Evolutionary conservation across 2,888 invertebrate species (phyloP).

Genomic region (Temnothorax ravouxi): DNA sequence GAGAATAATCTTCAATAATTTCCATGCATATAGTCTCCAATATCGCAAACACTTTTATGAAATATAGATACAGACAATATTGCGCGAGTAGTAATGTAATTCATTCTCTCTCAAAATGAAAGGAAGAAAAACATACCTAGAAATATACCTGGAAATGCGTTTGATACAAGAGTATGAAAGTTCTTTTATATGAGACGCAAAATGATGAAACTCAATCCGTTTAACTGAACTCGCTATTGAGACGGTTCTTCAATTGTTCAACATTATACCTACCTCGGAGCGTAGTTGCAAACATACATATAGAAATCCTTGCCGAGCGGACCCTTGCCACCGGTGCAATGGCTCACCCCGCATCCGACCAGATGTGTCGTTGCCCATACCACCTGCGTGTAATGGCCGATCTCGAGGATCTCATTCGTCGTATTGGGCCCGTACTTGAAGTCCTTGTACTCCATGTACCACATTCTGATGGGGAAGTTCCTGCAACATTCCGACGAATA

Average conservation of each 20-base stretch:
- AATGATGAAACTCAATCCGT: not conserved
- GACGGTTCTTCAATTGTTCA: not conserved
- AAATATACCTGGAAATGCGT: not conserved
- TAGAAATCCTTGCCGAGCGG: slow-evolving; percentile 89
- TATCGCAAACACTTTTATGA: not conserved
- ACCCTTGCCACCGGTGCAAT: slow-evolving; percentile 89
- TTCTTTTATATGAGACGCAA: not conserved
- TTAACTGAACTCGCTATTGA: not conserved
- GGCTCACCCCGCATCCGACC: slow-evolving; percentile 92
- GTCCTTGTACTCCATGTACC: slow-evolving; percentile 92
- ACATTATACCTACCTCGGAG: slow-evolving; percentile 90
- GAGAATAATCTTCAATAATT: not conserved
- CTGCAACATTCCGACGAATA: slow-evolving; percentile 84
- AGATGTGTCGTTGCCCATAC: slow-evolving; percentile 93
- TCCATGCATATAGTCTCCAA: too few species aligned
- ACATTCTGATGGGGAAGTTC: slow-evolving; percentile 93
- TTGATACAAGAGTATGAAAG: not conserved
- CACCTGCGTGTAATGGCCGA: slow-evolving; percentile 94
- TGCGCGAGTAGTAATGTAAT: not conserved
- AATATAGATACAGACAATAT: not conserved
- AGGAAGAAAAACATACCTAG: not conserved
- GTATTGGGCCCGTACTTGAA: slow-evolving; percentile 90
- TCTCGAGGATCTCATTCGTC: slow-evolving; percentile 88
- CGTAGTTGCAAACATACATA: slow-evolving; percentile 95
- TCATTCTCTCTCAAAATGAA: not conserved